A percentile compares a stretch with the other conserved stretches of the same genome.
phyloP scores from a whole-genome alignment of 2,113 vertebrate species.

The Sakesphorus luctuosus region DNA sequence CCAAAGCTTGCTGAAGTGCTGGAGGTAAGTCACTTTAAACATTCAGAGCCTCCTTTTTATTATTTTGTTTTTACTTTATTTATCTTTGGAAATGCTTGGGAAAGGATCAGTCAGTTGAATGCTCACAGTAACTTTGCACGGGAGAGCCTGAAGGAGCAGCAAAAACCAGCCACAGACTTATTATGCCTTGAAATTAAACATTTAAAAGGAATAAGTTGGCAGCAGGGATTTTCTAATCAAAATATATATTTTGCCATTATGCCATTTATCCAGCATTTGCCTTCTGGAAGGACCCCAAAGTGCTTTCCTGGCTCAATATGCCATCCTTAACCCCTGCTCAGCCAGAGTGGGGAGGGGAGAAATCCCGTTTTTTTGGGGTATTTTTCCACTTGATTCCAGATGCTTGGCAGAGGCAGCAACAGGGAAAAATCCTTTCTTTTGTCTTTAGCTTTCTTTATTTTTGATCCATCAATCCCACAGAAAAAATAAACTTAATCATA shows the following conservation, averaged over 20 bases:
- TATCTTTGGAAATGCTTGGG: neutral
- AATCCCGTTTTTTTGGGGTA: neutral
- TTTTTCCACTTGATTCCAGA: neutral
- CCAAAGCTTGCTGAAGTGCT: neutral
- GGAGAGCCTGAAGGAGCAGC: slow-evolving; percentile 4
- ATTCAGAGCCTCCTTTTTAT: neutral
- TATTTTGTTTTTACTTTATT: neutral
- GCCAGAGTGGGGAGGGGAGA: rapidly evolving
- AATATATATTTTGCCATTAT: neutral
- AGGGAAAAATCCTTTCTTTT: neutral
- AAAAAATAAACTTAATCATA: neutral
- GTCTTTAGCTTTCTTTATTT: neutral
- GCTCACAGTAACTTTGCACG: neutral
- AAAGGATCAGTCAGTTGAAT: neutral
- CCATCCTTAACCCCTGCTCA: neutral
- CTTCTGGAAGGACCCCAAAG: neutral
- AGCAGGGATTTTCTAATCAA: slow-evolving; percentile 5
- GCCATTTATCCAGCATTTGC: neutral
- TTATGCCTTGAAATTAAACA: neutral
- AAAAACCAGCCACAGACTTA: neutral
- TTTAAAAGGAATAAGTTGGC: neutral
- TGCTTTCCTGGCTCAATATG: neutral
- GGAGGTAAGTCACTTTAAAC: neutral
- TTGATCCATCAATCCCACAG: neutral
- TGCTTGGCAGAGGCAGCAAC: neutral